phyloP scores from a whole-genome alignment of 2,888 invertebrate species.

The Crossocerus cetratus region DNA sequence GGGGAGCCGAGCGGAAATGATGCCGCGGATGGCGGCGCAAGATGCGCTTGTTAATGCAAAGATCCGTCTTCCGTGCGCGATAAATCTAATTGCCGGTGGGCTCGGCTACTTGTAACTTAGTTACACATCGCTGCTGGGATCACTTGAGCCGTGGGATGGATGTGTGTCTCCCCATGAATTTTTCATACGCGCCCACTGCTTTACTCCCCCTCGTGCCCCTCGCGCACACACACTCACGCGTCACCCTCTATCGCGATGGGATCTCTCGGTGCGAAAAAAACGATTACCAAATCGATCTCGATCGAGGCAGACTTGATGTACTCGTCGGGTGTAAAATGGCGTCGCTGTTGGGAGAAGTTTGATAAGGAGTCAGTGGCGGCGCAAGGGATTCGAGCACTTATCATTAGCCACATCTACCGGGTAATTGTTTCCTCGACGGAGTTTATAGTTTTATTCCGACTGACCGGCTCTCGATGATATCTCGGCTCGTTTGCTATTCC shows the following conservation, averaged over 20 bases:
- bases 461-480: constrained; percentile 72
- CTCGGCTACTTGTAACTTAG: constrained; percentile 10
- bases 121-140: constrained; percentile 15
- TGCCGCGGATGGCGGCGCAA: not conserved
- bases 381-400: constrained; percentile 60
- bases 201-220: not conserved
- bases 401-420: constrained; percentile 74
- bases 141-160: constrained; percentile 6
- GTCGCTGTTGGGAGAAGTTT: not conserved
- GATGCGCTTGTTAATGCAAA: not conserved
- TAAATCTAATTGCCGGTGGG: constrained; percentile 28
- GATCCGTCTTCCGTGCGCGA: not conserved
- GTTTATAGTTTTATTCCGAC: constrained; percentile 76
- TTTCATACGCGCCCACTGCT: constrained; percentile 22
- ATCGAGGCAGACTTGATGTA: not conserved
- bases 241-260: constrained; percentile 13
- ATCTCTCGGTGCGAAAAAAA: constrained; percentile 15
- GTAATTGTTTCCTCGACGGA: constrained; percentile 77
- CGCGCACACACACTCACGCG: constrained; percentile 2
- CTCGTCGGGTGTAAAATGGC: not conserved
- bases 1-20: not conserved
- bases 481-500: constrained; percentile 72
- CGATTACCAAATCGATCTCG: not conserved
- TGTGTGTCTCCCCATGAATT: constrained; percentile 6
- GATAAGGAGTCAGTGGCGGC: not conserved